Evolutionary conservation across 2,797 vertebrate genomes (phyloP), one percentile per base, ranked within the genome.

Genomic region (Trematomus bernacchii): DNA sequence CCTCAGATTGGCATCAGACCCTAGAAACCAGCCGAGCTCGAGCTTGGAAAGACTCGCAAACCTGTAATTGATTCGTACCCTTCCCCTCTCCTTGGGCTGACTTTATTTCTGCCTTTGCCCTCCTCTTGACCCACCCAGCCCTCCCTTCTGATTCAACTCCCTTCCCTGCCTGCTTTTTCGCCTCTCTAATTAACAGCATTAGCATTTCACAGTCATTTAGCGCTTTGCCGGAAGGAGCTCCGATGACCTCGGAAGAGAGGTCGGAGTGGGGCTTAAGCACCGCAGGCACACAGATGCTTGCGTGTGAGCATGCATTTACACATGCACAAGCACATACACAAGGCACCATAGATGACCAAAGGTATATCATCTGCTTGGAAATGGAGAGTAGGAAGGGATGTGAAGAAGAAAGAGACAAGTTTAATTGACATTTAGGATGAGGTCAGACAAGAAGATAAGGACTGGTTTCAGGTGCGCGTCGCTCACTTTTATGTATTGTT

Each of bases 141-240:
- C 59, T 70, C 76, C 57, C 61, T 80, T 77, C 85, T 70, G 33
- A 88, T 80, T 68, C 77, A 85, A 54, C 46, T 43, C 76, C 70
- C 72, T 62, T 72, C 68, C 66, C 80, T 80, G 80, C 62, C 16
- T 57, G 53, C 74, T 65, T 89, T 55, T 89, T 82, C 18, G 76
- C 85, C 85, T 89, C 86, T 71, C 85, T 93, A 91, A 94, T 94
- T 93, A 94, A 85, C 85, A 19, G 73, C 82, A 92, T 94, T 93
- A 94, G 90, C 92, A 93, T 93, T 92, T 93, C 89, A 91, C 80
- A 90, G 88, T 86, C 85, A 89, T 92, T 91, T 89, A 89, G 79
- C 15, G 80, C 69, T 73, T 87, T 6, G 86, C 92, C 82, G 84
- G 83, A 91, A 92, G 90, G 87, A 87, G 79, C 81, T 51, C 46